Evolutionary conservation across 2,888 invertebrate genomes (phyloP).

Genomic region (Balanococcus diminutus): DNA sequence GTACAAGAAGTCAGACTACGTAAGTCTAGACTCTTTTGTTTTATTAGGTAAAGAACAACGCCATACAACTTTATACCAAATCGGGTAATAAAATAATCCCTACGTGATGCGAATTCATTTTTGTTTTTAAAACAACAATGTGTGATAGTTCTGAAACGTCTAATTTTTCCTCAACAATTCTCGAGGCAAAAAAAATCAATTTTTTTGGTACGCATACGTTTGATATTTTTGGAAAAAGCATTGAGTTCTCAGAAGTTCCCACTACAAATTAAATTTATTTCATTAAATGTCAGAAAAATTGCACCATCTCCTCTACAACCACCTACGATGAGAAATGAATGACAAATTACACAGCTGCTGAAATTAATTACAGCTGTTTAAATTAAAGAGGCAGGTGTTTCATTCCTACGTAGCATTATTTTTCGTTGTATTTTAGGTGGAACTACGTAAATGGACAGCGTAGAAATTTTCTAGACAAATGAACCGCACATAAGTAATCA

Average conservation of each 20-base stretch:
- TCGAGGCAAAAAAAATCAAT: too few species aligned
- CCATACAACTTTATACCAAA: background rate
- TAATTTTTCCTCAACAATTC: too few species aligned
- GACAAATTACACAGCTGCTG: background rate
- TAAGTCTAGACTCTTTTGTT: background rate
- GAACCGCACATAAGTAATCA: background rate
- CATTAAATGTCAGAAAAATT: background rate
- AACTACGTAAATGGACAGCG: background rate
- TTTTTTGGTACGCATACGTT: too few species aligned
- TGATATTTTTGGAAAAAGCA: too few species aligned
- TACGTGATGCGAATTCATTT: too few species aligned
- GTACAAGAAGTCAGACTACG: background rate
- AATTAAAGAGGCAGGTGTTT: conserved; percentile 10
- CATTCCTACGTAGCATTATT: background rate
- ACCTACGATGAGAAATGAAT: conserved; percentile 2
- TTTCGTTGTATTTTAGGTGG: background rate
- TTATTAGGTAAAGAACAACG: background rate
- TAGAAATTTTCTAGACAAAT: background rate
- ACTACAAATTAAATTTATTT: too few species aligned
- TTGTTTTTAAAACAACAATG: too few species aligned
- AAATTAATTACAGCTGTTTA: background rate
- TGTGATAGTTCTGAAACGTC: too few species aligned
- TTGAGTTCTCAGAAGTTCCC: too few species aligned
- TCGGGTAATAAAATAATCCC: background rate
- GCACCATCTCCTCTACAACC: background rate